Conservation (phyloP, 2,888 invertebrate species). For the Lumbricus terrestris region DNA sequence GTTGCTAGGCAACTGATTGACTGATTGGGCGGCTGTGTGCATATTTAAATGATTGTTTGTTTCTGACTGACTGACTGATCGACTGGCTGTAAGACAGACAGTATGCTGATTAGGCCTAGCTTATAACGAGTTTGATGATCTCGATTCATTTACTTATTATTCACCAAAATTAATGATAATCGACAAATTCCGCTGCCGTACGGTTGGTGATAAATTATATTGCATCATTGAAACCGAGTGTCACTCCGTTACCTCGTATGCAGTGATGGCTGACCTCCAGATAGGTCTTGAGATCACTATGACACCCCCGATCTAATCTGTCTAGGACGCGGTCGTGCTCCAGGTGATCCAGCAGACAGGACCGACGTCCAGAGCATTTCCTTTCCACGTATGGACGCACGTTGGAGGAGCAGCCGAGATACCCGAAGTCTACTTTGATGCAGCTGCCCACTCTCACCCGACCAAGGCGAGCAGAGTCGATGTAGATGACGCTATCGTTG, state of each 20-base stretch:
- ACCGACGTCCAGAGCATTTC: neutral
- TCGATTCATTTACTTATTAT: too few species aligned
- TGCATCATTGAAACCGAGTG: neutral
- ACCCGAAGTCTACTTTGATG: neutral
- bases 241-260: neutral
- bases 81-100: too few species aligned
- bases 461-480: neutral
- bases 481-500: neutral
- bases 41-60: too few species aligned
- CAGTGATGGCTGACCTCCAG: neutral
- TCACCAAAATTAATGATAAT: neutral
- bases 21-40: too few species aligned
- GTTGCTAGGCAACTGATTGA: too few species aligned
- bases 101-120: too few species aligned
- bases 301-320: neutral
- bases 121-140: too few species aligned
- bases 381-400: neutral
- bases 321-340: neutral
- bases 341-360: neutral
- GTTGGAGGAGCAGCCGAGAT: neutral
- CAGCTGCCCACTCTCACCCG: neutral
- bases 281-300: neutral
- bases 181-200: neutral
- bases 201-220: neutral
- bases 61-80: too few species aligned